Conservation (phyloP, 2,113 vertebrate genomes). For the Ceyx melanurus region DNA sequence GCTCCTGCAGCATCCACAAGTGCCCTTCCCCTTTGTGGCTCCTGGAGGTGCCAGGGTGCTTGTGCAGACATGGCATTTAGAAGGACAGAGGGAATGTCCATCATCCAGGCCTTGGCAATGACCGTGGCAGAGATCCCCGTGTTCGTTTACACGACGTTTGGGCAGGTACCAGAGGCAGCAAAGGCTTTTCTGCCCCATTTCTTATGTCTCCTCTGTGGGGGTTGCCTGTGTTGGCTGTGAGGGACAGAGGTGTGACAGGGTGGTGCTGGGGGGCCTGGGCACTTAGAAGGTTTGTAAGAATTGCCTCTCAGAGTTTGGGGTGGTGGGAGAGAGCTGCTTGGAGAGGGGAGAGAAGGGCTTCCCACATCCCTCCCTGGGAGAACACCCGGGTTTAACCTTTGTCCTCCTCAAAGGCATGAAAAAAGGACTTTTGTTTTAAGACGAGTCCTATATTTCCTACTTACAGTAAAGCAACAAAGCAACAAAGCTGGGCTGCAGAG, state of each 20-base stretch:
- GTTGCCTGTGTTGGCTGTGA: not conserved
- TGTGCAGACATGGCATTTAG: slow-evolving; percentile 83
- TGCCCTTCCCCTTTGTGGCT: not conserved
- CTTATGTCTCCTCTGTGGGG: not conserved
- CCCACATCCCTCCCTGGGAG: not conserved
- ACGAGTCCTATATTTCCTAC: not conserved
- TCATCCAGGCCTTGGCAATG: slow-evolving; percentile 97
- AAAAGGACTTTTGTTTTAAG: not conserved
- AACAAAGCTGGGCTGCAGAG: not conserved
- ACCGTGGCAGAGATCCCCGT: slow-evolving; percentile 97
- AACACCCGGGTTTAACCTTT: not conserved
- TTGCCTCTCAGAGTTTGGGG: not conserved
- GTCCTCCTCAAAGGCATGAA: not conserved
- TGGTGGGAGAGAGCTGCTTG: not conserved
- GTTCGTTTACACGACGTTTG: slow-evolving; percentile 95
- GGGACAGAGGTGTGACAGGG: not conserved
- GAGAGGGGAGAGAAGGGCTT: not conserved
- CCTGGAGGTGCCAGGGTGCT: not conserved
- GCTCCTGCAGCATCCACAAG: not conserved
- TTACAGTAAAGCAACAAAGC: not conserved
- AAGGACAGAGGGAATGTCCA: slow-evolving; percentile 87
- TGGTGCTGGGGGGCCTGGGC: not conserved
- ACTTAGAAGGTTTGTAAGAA: not conserved
- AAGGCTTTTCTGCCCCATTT: not conserved
- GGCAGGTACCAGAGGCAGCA: slow-evolving; percentile 82